Conservation (phyloP, 2,113 vertebrate species). For the Neofelis nebulosa region DNA sequence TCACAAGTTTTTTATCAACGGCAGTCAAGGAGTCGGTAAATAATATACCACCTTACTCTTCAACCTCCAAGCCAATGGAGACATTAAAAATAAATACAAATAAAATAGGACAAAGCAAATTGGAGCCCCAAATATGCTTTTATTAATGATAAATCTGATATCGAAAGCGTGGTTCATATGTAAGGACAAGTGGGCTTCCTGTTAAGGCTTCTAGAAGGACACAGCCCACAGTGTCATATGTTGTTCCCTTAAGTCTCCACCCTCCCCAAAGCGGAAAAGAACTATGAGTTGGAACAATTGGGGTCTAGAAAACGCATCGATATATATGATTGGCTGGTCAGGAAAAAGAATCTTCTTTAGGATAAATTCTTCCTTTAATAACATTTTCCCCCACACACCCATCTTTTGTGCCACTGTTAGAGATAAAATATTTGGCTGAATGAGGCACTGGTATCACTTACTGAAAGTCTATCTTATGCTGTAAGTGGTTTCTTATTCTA, state of each 20-base stretch:
- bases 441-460: background rate
- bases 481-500: background rate
- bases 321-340: background rate
- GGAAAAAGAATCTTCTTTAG: background rate
- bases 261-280: background rate
- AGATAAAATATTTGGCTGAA: constrained; percentile 25
- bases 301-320: background rate
- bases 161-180: background rate
- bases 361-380: background rate
- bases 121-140: background rate
- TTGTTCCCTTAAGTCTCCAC: background rate
- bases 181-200: background rate
- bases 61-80: background rate
- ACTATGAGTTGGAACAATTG: background rate
- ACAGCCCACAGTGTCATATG: background rate
- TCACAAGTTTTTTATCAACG: background rate
- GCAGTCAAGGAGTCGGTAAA: background rate
- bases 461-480: background rate
- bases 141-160: background rate
- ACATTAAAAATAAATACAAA: constrained; percentile 28
- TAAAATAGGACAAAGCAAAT: background rate
- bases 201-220: background rate
- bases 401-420: background rate
- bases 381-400: background rate
- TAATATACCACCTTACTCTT: background rate